Conservation (phyloP, 35 echinoderm and acorn worm species). For the Heliocidaris erythrogramma region DNA sequence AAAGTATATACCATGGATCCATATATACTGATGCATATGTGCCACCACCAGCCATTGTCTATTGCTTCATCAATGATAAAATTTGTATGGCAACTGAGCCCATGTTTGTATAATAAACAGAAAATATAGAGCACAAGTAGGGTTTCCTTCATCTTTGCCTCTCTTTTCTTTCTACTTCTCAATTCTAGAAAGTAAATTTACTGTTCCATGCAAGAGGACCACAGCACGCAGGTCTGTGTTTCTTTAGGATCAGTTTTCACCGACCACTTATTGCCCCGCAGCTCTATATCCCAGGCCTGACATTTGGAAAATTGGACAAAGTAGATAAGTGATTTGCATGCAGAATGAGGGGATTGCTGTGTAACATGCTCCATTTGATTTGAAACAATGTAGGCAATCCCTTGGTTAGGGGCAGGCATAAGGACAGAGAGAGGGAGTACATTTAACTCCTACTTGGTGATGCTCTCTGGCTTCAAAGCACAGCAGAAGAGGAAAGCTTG, state of each 20-base stretch:
- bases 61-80: neutral
- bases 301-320: constrained; percentile 45
- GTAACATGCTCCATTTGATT: neutral
- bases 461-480: no score
- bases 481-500: no score
- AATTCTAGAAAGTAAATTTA: constrained; percentile 1
- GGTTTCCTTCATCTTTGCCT: neutral
- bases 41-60: no score
- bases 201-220: neutral
- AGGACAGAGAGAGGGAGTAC: neutral
- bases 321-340: constrained; percentile 45
- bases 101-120: neutral
- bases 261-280: constrained; percentile 26
- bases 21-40: no score
- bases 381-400: constrained; percentile 15
- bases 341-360: constrained; percentile 18
- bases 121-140: neutral
- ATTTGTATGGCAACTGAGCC: neutral
- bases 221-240: neutral
- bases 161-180: neutral
- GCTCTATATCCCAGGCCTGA: constrained; percentile 17
- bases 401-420: neutral
- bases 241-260: constrained; percentile 44
- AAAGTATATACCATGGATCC: no score
- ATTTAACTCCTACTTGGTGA: neutral